Conservation (phyloP, 2,888 invertebrate genomes). For the Bembecia ichneumoniformis region DNA sequence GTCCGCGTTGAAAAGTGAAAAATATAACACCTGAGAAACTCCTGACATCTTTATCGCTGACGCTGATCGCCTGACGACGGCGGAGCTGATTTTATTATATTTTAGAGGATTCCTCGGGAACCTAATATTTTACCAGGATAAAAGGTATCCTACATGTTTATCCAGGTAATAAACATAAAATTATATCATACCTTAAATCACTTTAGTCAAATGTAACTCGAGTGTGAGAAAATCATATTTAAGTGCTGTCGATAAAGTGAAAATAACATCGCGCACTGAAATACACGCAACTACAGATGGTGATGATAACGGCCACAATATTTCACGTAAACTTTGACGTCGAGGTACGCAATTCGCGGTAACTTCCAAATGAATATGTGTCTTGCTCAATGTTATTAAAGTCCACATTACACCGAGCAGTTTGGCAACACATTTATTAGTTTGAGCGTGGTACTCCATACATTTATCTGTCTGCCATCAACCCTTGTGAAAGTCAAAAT, state of each 20-base stretch:
- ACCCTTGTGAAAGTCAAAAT: constrained; percentile 39
- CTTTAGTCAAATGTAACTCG: neutral
- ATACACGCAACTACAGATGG: constrained; percentile 29
- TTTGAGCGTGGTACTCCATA: constrained; percentile 5
- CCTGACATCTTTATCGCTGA: too few relatives aligned
- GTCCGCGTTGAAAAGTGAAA: too few relatives aligned
- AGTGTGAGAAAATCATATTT: neutral
- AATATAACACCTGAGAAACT: too few relatives aligned
- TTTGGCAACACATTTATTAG: neutral
- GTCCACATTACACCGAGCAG: neutral
- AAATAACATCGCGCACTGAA: constrained; percentile 8
- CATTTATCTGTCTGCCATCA: constrained; percentile 39
- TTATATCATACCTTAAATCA: too few relatives aligned
- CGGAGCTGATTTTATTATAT: too few relatives aligned
- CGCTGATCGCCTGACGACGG: too few relatives aligned
- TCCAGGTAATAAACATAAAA: too few relatives aligned
- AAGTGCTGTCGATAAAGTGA: constrained; percentile 19
- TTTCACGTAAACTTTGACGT: neutral
- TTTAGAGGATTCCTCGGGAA: too few relatives aligned
- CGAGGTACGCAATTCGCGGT: neutral
- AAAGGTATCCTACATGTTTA: too few relatives aligned
- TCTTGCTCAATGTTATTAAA: neutral
- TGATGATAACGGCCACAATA: constrained; percentile 24
- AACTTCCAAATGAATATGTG: neutral
- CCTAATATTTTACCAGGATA: too few relatives aligned